These are phyloP conservation scores for Eumeta japonica DNA, from an alignment of 1,140 invertebrate genomes.

Conservation along the genomic window DNA sequence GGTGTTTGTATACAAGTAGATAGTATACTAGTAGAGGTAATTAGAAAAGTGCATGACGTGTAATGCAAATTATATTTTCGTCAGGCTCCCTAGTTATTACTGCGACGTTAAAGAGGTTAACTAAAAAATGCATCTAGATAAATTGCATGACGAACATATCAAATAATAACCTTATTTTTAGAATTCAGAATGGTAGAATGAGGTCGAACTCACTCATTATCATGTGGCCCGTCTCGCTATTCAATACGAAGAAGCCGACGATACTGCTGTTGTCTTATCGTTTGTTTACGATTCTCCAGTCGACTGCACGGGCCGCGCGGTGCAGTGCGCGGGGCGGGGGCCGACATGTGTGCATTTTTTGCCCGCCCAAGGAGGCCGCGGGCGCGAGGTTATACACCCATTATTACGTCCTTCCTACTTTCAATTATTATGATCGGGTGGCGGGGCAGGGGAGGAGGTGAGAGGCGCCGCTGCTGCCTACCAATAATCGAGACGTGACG, in stretches of 20 bases:
- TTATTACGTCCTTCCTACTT: conserved; percentile 58
- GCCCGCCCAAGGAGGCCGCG: conserved; percentile 56
- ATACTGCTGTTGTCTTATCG: conserved; percentile 17
- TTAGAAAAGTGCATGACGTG: no score
- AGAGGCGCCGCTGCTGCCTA: conserved; percentile 56
- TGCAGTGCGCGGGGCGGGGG: conserved; percentile 25
- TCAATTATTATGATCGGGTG: conserved; percentile 57
- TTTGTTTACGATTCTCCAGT: conserved; percentile 32
- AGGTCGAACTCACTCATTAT: background rate
- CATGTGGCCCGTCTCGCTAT: background rate
- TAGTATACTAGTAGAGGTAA: no score
- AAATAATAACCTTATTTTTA: background rate
- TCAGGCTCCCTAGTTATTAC: no score
- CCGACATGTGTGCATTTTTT: conserved; percentile 56
- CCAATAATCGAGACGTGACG: conserved; percentile 55
- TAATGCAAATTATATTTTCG: no score
- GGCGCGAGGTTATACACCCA: conserved; percentile 57
- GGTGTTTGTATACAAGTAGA: no score
- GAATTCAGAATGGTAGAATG: background rate
- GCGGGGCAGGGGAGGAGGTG: conserved; percentile 49
- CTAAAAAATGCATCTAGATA: no score
- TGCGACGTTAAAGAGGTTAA: no score
- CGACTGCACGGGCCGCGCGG: no score
- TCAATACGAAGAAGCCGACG: background rate
- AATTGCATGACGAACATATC: no score